A percentile compares a stretch with the other conserved stretches of the same genome.
phyloP scores from a whole-genome alignment of 2,113 vertebrate genomes.

The Pomatostomus ruficeps region DNA sequence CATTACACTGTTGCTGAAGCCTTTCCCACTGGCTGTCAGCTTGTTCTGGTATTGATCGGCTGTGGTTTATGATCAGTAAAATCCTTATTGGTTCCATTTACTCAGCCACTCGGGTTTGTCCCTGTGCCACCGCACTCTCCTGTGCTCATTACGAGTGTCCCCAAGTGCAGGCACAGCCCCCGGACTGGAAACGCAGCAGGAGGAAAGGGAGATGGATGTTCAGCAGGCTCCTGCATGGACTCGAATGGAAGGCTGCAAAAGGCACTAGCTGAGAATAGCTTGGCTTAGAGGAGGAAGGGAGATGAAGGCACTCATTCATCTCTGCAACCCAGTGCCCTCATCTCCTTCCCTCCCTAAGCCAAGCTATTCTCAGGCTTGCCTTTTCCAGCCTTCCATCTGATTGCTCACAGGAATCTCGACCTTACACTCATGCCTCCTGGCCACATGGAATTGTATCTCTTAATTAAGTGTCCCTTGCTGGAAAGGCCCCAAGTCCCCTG shows the following conservation, averaged over 20 bases:
- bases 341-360: neutral
- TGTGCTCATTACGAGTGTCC: neutral
- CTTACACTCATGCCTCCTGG: neutral
- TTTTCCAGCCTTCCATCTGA: neutral
- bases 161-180: neutral
- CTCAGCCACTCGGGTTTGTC: neutral
- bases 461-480: neutral
- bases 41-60: constrained; percentile 1
- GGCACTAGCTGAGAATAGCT: neutral
- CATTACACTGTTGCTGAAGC: constrained; percentile 1
- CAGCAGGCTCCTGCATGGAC: neutral
- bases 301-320: neutral
- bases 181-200: neutral
- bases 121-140: neutral
- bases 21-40: neutral
- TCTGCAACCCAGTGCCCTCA: neutral
- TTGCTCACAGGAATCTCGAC: neutral
- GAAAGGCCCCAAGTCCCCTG: neutral
- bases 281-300: neutral
- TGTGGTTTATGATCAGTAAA: neutral
- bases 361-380: neutral
- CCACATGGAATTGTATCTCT: neutral
- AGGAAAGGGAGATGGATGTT: neutral
- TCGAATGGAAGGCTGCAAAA: neutral
- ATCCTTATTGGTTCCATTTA: neutral